Evolutionary conservation across 2,888 invertebrate genomes (phyloP).

Genomic region (Ellobium chinense): DNA sequence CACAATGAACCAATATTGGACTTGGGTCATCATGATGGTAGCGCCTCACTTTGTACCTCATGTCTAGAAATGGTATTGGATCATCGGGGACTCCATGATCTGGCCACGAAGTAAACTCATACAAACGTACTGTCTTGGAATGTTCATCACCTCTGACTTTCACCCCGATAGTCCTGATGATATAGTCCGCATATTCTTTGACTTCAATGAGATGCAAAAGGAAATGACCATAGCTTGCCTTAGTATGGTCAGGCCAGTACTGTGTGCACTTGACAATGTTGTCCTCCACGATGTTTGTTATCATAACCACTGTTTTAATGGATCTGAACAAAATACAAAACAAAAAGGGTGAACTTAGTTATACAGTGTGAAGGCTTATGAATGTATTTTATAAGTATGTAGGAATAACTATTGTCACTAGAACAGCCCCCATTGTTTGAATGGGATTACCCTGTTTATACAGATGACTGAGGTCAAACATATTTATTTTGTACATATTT

Average conservation of each 20-base stretch:
- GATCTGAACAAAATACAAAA: conserved; percentile 48
- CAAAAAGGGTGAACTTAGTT: neutral
- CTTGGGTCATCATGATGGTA: conserved; percentile 54
- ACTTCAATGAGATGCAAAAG: conserved; percentile 92
- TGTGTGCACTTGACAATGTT: conserved; percentile 89
- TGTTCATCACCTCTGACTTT: conserved; percentile 46
- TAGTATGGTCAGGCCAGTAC: conserved; percentile 86
- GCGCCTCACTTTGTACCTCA: conserved; percentile 62
- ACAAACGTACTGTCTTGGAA: conserved; percentile 60
- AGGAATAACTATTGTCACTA: too few species aligned
- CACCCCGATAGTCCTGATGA: conserved; percentile 78
- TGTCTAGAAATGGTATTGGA: conserved; percentile 75
- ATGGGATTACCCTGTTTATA: too few species aligned
- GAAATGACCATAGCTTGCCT: conserved; percentile 88
- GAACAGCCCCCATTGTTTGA: too few species aligned
- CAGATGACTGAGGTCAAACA: too few species aligned
- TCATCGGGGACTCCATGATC: conserved; percentile 75
- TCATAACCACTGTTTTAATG: conserved; percentile 80
- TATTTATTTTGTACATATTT: too few species aligned
- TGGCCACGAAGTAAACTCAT: conserved; percentile 77
- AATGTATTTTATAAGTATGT: too few species aligned
- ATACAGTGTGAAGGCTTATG: neutral
- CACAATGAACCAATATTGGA: conserved; percentile 77
- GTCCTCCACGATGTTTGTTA: conserved; percentile 80
- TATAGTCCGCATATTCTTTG: conserved; percentile 95